Evolutionary conservation across 2,888 invertebrate genomes (phyloP).

Genomic region (Chrysopilus asiliformis): DNA sequence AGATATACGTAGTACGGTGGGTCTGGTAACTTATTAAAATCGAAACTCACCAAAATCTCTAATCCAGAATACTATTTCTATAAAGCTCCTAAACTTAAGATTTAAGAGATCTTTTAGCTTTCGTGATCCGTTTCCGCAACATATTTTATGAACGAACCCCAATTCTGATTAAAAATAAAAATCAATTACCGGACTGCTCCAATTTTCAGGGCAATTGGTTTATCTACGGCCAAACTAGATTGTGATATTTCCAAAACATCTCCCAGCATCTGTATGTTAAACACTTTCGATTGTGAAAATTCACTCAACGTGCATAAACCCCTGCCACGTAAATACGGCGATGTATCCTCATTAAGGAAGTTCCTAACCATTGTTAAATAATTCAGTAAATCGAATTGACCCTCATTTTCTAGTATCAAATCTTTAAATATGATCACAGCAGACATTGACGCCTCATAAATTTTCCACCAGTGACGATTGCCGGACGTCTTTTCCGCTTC

Average conservation of each 20-base stretch:
- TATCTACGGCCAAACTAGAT: slow-evolving; percentile 28
- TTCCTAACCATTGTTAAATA: slow-evolving; percentile 32
- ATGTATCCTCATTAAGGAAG: slow-evolving; percentile 28
- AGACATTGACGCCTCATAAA: slow-evolving; percentile 49
- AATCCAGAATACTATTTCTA: too few species aligned
- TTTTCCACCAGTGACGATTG: slow-evolving; percentile 48
- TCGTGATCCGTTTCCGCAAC: too few species aligned
- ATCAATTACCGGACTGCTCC: slow-evolving; percentile 19
- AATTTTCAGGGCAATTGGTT: slow-evolving; percentile 29
- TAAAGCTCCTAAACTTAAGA: too few species aligned
- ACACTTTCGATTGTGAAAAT: slow-evolving; percentile 30
- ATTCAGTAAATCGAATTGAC: slow-evolving; percentile 32
- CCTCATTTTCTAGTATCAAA: slow-evolving; percentile 27
- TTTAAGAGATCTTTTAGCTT: too few species aligned
- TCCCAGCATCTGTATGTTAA: slow-evolving; percentile 30
- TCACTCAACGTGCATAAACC: slow-evolving; percentile 33
- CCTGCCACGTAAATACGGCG: slow-evolving; percentile 30
- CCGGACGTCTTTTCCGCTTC: slow-evolving; percentile 38
- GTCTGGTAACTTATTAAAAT: too few species aligned
- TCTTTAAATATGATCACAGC: slow-evolving; percentile 44
- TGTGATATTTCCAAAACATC: slow-evolving; percentile 30
- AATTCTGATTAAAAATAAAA: not conserved
- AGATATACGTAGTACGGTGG: too few species aligned
- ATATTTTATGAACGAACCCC: too few species aligned
- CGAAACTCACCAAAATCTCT: too few species aligned